Percentiles rank a stretch among this genome's conserved stretches.
Conservation (phyloP, 2,797 vertebrate genomes). For the Microctenopoma stevenorrisi region DNA sequence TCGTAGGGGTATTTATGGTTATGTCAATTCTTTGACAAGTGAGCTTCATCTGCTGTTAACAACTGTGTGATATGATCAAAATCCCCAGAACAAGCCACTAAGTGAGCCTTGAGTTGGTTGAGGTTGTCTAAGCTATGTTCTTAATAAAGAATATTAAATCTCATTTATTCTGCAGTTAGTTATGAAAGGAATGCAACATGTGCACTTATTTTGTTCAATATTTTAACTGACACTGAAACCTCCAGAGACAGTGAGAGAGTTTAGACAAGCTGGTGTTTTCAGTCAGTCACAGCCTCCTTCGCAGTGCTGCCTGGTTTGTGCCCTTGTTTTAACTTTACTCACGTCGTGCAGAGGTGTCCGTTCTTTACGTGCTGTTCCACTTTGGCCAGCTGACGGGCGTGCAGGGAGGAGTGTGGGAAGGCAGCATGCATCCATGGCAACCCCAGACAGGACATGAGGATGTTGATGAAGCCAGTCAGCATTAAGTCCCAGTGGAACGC, state of each 20-base stretch:
- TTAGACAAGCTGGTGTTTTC: background rate
- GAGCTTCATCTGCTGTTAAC: background rate
- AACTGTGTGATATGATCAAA: background rate
- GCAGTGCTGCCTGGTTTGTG: background rate
- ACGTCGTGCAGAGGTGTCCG: slow-evolving; percentile 93
- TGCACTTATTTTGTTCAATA: background rate
- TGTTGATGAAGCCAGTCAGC: slow-evolving; percentile 94
- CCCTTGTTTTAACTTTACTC: slow-evolving; percentile 70
- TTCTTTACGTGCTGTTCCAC: slow-evolving; percentile 94
- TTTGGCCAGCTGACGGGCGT: slow-evolving; percentile 91
- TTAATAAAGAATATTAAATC: background rate
- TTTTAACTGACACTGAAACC: background rate
- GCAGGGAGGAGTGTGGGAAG: slow-evolving; percentile 94
- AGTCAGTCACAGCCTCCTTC: slow-evolving; percentile 9
- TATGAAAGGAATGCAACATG: background rate
- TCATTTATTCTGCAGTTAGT: background rate
- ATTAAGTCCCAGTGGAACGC: slow-evolving; percentile 97
- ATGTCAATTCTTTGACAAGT: background rate
- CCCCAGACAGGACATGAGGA: slow-evolving; percentile 91
- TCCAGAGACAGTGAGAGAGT: background rate
- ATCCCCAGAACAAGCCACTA: background rate
- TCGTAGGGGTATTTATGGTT: background rate
- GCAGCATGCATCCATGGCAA: slow-evolving; percentile 97
- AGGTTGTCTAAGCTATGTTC: too few species aligned
- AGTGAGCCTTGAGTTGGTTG: background rate